Evolutionary conservation across 1,140 invertebrate genomes (phyloP).

Genomic region (Eurosta solidaginis): DNA sequence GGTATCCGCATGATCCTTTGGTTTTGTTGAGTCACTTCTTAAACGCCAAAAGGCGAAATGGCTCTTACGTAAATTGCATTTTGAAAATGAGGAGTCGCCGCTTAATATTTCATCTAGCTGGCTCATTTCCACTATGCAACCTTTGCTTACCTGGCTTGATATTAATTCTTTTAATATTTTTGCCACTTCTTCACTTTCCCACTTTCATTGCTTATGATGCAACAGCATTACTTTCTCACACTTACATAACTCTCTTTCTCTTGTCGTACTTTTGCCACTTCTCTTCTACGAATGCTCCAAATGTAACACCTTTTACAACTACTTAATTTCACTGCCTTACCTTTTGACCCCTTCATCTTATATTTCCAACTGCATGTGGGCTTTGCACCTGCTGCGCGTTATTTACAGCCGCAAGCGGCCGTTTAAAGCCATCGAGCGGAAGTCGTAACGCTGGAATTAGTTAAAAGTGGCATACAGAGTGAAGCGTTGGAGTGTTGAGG

Average conservation of each 20-base stretch:
- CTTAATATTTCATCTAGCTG: constrained; percentile 53
- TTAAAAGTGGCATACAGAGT: constrained; percentile 34
- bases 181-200: background rate
- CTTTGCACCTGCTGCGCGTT: constrained; percentile 26
- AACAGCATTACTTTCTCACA: constrained; percentile 41
- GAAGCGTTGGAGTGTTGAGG: background rate
- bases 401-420: constrained; percentile 29
- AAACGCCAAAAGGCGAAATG: background rate
- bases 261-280: background rate
- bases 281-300: constrained; percentile 35
- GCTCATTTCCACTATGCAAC: constrained; percentile 2
- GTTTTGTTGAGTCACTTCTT: background rate
- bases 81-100: constrained; percentile 49
- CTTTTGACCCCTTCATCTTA: background rate
- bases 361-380: background rate
- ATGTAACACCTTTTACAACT: constrained; percentile 37
- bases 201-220: constrained; percentile 29
- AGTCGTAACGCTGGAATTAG: constrained; percentile 13
- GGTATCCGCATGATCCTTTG: background rate
- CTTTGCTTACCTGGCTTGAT: background rate
- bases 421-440: constrained; percentile 26
- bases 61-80: constrained; percentile 49
- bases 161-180: background rate
- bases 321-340: constrained; percentile 11
- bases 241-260: constrained; percentile 52